Conservation (phyloP, 2,888 invertebrate genomes). For the Deilephila porcellus region DNA sequence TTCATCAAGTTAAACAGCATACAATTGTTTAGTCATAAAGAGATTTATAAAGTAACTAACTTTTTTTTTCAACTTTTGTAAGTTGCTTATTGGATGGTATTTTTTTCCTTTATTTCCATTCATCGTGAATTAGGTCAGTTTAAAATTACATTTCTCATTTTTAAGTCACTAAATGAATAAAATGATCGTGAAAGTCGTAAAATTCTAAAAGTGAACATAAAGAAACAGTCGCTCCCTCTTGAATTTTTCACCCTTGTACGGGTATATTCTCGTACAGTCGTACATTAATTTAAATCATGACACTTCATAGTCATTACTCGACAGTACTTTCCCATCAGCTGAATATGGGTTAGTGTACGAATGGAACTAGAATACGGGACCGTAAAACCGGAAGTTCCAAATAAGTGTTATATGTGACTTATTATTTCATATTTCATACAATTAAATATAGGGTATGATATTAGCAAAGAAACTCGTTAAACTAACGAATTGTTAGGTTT, state of each 20-base stretch:
- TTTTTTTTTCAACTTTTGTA: too few species aligned
- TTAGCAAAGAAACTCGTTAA: not conserved
- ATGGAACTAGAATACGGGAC: not conserved
- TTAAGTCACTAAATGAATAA: too few species aligned
- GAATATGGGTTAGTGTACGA: not conserved
- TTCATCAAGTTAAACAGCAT: too few species aligned
- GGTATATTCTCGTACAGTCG: not conserved
- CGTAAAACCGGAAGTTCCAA: not conserved
- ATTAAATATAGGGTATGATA: not conserved
- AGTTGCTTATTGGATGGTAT: too few species aligned
- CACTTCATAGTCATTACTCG: not conserved
- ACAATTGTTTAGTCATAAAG: too few species aligned
- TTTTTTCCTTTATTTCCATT: too few species aligned
- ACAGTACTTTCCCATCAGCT: not conserved
- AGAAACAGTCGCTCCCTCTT: not conserved
- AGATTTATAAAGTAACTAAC: too few species aligned
- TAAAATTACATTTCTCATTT: too few species aligned
- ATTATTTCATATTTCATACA: not conserved
- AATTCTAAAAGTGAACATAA: not conserved
- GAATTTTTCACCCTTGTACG: not conserved
- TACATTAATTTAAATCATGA: not conserved
- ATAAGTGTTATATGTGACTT: too few species aligned
- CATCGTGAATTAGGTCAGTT: too few species aligned
- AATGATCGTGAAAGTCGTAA: too few species aligned
- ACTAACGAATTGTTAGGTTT: not conserved